Conservation (phyloP, 2,797 vertebrate genomes). For the Peromyscus nudipes region DNA sequence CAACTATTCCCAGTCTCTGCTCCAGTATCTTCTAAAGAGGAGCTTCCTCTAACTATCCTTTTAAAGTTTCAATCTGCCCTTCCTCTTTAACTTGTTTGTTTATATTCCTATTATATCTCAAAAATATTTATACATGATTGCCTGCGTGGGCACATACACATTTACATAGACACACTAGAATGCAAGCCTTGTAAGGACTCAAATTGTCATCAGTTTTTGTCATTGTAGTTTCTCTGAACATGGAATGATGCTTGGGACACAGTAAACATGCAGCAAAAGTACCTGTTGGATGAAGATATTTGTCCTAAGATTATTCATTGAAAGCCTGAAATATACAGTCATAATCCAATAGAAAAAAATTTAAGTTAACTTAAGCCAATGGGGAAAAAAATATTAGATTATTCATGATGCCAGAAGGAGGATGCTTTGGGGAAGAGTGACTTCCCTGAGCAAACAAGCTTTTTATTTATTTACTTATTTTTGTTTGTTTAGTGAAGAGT, state of each 20-base stretch:
- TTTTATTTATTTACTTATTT: neutral
- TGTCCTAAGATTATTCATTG: neutral
- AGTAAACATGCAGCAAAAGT: neutral
- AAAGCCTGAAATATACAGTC: conserved; percentile 18
- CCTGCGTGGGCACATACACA: neutral
- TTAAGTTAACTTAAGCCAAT: neutral
- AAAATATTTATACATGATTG: neutral
- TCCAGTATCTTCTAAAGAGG: neutral
- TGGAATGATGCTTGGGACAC: neutral
- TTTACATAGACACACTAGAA: neutral
- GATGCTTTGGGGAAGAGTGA: neutral
- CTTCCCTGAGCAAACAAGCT: neutral
- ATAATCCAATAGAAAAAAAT: neutral
- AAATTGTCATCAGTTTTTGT: neutral
- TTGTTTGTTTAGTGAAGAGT: neutral
- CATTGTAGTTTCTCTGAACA: neutral
- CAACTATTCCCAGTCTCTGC: neutral
- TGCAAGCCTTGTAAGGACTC: neutral
- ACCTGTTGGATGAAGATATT: neutral
- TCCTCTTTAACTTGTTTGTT: neutral
- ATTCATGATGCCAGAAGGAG: neutral
- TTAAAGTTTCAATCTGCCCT: neutral
- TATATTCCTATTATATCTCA: neutral
- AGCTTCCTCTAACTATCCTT: neutral
- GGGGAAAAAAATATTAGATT: neutral